Evolutionary conservation across 2,113 vertebrate genomes (phyloP).

Genomic region (Peromyscus leucopus): DNA sequence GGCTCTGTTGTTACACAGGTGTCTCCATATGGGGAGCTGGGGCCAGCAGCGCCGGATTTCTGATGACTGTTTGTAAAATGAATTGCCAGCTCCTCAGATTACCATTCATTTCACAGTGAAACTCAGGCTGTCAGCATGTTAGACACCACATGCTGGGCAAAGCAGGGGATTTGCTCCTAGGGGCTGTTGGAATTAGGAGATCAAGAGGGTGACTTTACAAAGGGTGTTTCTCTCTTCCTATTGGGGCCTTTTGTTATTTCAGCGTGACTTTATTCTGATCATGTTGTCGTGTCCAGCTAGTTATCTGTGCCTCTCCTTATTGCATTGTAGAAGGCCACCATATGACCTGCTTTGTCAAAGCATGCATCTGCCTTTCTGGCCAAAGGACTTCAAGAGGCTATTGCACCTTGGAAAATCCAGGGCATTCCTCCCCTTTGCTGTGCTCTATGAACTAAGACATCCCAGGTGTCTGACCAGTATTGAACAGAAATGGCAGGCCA

Average conservation of each 20-base stretch:
- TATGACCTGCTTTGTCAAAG: background rate
- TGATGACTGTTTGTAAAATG: slow-evolving; percentile 61
- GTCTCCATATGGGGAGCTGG: background rate
- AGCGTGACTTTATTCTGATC: background rate
- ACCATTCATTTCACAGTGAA: slow-evolving; percentile 45
- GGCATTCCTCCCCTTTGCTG: background rate
- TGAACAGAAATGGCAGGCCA: background rate
- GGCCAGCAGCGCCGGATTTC: slow-evolving; percentile 53
- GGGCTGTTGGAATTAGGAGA: slow-evolving; percentile 14
- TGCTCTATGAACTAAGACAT: background rate
- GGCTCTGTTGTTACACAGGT: slow-evolving; percentile 32
- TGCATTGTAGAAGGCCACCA: background rate
- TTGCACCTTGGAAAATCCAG: background rate
- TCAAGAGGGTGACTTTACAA: slow-evolving; percentile 1
- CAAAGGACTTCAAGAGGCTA: background rate
- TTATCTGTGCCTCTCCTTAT: background rate
- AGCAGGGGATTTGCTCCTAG: slow-evolving; percentile 8
- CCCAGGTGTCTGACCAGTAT: background rate
- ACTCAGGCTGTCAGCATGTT: slow-evolving; percentile 41
- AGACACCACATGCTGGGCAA: background rate
- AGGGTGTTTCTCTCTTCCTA: background rate
- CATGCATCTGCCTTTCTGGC: background rate
- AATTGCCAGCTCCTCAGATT: slow-evolving; percentile 22
- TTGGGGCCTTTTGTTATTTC: background rate
- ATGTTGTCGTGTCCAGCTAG: background rate